Evolutionary conservation across 2,888 invertebrate species (phyloP), one percentile per base, ranked within the genome.

Genomic region (Heliconius ethilla): DNA sequence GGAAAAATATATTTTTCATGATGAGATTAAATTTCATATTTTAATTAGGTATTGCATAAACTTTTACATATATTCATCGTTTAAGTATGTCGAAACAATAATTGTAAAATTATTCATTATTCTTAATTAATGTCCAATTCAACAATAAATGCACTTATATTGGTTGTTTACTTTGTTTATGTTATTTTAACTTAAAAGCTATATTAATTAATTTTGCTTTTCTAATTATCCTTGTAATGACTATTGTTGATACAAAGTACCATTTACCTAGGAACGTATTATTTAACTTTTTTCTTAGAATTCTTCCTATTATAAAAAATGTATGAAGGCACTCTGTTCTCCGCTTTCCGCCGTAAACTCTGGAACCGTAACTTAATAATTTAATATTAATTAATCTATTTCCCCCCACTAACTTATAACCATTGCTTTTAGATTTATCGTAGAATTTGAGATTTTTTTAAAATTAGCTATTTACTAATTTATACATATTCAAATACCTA

Each of bases 101-200:
- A 37, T 37, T 37, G n/a, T 67, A 11, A 37, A 67, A 67, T 37
- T 37, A n/a, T 37, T 67, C 7, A 22, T 55, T 9, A 55, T 55
- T 55, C 29, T 27, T 45, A 22, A 33, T 37, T 37, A 33, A 33
- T 0, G n/a, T 66, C 9, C 11, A 66, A 37, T 13, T 18, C 11
- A 67, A 67, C 37, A 69, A 69, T 69, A 69, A 69, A 69, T n/a
- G 13, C n/a, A 13, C 13, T 40, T 67, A 40, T n/a, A 37, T n/a
- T 40, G 7, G 6, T 45, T 40, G 40, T 67, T 40, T 69, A 13
- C 69, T 37, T 66, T 67, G 22, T 37, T 67, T 13, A 67, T 37
- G 11, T 33, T 33, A 22, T 18, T 65, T 27, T 27, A 18, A 18
- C 18, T 51, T 51, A 7, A 59, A n/a, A 9, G 1, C 4, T 3